Evolutionary conservation across 2,797 vertebrate genomes (phyloP).

Genomic region (Scolopax bukidnonensis): DNA sequence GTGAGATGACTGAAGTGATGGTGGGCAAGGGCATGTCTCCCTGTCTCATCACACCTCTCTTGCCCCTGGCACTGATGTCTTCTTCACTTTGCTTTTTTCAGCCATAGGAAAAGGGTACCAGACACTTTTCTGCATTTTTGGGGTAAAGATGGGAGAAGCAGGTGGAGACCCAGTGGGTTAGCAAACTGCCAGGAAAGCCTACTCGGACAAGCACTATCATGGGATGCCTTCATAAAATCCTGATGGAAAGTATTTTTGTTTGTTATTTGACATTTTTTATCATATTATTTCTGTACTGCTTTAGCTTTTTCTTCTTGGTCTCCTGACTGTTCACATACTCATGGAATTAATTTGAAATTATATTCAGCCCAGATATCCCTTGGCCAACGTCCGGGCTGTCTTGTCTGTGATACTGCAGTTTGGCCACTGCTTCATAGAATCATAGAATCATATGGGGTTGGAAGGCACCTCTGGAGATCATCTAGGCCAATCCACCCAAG

Average conservation of each 20-base stretch:
- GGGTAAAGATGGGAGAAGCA: neutral
- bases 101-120: neutral
- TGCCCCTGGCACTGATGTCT: neutral
- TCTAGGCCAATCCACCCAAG: no score
- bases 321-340: neutral
- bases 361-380: neutral
- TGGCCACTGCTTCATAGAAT: neutral
- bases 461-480: no score
- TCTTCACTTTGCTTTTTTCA: neutral
- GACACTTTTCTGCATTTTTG: neutral
- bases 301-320: neutral
- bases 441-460: no score
- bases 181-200: neutral
- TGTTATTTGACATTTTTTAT: neutral
- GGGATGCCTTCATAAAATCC: neutral
- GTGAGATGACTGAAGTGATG: neutral
- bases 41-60: neutral
- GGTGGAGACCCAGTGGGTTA: accelerated
- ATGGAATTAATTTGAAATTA: neutral
- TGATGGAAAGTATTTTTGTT: neutral
- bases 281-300: neutral
- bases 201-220: neutral
- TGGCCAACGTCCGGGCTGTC: neutral
- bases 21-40: accelerated
- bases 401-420: neutral